Percentiles rank a stretch among this genome's conserved stretches.
These are phyloP conservation scores for Hoplostethus atlanticus DNA, from an alignment of 2,797 vertebrate species.

Conservation along the genomic window DNA sequence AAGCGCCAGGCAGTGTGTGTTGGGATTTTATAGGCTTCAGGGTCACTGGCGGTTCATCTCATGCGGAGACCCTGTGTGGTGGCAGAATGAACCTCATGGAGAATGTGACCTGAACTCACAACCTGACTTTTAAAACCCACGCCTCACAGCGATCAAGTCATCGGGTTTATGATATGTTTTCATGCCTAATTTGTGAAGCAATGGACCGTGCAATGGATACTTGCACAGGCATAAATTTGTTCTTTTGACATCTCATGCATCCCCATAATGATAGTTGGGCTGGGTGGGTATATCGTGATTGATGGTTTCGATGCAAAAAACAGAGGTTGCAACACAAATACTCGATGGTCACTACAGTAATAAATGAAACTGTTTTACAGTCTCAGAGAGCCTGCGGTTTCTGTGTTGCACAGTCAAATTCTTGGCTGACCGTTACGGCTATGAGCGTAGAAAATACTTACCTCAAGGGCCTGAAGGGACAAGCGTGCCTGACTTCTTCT, in stretches of 20 bases:
- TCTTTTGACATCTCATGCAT: not conserved
- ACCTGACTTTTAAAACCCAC: slow-evolving; percentile 26
- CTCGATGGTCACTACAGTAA: not conserved
- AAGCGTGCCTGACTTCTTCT: not conserved
- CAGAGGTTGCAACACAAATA: not conserved
- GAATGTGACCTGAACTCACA: slow-evolving; percentile 25
- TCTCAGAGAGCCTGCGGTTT: slow-evolving; percentile 12
- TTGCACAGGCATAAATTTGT: slow-evolving; percentile 18
- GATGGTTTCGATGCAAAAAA: slow-evolving; percentile 3
- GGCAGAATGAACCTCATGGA: slow-evolving; percentile 40
- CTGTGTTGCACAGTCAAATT: not conserved
- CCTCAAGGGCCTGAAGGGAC: not conserved
- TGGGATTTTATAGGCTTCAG: slow-evolving; percentile 38
- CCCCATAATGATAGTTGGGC: not conserved
- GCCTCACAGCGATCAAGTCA: slow-evolving; percentile 25
- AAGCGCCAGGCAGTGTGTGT: not conserved
- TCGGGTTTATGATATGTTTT: slow-evolving; percentile 26
- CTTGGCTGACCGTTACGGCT: slow-evolving; percentile 31
- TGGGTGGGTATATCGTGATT: not conserved
- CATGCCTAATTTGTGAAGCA: slow-evolving; percentile 35
- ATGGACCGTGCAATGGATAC: slow-evolving; percentile 13
- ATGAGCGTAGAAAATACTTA: not conserved
- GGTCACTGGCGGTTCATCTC: slow-evolving; percentile 28
- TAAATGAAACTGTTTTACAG: slow-evolving; percentile 15
- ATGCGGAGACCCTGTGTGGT: slow-evolving; percentile 38